Evolutionary conservation across 2,888 invertebrate species (phyloP).

Genomic region (Eristalinus sepulchralis): DNA sequence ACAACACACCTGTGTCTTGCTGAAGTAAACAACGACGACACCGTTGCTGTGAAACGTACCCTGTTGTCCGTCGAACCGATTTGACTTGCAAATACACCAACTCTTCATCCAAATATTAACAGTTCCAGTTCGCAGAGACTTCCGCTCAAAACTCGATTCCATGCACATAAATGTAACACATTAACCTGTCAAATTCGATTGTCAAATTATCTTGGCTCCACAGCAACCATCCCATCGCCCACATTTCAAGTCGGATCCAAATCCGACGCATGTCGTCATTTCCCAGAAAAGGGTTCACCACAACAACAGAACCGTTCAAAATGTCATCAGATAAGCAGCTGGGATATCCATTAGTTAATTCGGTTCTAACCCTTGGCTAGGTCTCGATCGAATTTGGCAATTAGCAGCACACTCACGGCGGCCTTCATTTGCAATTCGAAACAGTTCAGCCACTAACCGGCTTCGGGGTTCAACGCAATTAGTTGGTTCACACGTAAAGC

Average conservation of each 20-base stretch:
- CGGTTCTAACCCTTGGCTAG: neutral
- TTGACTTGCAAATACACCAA: neutral
- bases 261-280: neutral
- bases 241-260: neutral
- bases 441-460: constrained; percentile 5
- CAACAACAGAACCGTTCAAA: neutral
- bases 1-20: neutral
- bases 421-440: constrained; percentile 53
- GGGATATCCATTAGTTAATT: neutral
- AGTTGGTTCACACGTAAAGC: neutral
- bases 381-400: constrained; percentile 13
- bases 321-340: neutral
- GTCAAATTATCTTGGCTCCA: neutral
- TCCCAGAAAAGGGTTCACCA: neutral
- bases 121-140: neutral
- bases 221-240: neutral
- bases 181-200: neutral
- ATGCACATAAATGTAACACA: neutral
- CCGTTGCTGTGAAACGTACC: neutral
- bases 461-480: neutral
- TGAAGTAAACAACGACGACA: neutral
- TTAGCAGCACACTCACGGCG: constrained; percentile 13
- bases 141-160: neutral
- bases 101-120: neutral
- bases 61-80: neutral